phyloP scores from a whole-genome alignment of 1,140 invertebrate genomes.

The Goniozus legneri region DNA sequence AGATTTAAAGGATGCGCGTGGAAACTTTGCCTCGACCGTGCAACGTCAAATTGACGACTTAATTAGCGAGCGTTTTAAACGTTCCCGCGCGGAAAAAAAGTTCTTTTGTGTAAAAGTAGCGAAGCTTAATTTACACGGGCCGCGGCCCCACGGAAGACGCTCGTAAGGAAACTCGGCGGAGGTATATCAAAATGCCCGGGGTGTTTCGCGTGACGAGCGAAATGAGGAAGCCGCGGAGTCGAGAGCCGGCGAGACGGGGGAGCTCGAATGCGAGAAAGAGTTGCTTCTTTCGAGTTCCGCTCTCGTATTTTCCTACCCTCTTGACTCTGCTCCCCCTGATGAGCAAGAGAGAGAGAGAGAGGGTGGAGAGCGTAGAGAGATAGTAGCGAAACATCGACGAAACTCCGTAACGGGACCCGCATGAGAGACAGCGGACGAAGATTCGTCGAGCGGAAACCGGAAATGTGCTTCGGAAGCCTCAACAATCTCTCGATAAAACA shows the following conservation, averaged over 20 bases:
- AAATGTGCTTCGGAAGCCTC: constrained; percentile 56
- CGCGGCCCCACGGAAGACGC: no score
- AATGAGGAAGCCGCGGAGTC: constrained; percentile 1
- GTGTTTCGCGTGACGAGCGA: neutral
- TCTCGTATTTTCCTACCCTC: no score
- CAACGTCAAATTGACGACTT: constrained; percentile 29
- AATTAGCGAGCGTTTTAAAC: constrained; percentile 28
- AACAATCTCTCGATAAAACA: constrained; percentile 57
- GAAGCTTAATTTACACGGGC: no score
- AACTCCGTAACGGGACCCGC: no score
- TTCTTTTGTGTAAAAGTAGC: no score
- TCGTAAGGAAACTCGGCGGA: no score
- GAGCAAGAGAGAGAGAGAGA: constrained; percentile 5
- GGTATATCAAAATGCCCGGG: constrained; percentile 1
- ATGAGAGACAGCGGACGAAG: constrained; percentile 24
- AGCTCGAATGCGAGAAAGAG: no score
- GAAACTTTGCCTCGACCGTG: constrained; percentile 6
- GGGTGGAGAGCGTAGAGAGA: constrained; percentile 11
- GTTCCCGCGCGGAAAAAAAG: no score
- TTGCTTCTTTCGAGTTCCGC: no score
- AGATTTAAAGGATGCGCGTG: constrained; percentile 27
- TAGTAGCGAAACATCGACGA: no score
- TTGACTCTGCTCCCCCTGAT: no score
- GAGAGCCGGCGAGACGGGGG: constrained; percentile 1
- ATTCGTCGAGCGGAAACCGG: constrained; percentile 48